Percentiles rank a stretch among this genome's conserved stretches.
These are phyloP conservation scores for Apodemia zela DNA, from an alignment of 2,888 invertebrate species.

Conservation along the genomic window DNA sequence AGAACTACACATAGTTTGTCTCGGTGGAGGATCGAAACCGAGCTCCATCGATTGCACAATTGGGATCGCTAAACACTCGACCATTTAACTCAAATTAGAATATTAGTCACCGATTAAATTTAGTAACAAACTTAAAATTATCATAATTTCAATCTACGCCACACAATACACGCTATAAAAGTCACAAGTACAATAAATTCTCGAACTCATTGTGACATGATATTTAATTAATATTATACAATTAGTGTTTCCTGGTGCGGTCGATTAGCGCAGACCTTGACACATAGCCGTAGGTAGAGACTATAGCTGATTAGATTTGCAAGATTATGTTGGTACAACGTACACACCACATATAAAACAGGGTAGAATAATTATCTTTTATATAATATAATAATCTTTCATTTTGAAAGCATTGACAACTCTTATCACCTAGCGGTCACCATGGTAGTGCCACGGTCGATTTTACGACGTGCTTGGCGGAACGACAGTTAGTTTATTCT, in stretches of 20 bases:
- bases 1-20: no score
- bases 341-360: no score
- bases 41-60: no score
- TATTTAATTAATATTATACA: constrained; percentile 7
- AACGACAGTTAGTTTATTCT: no score
- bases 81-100: background rate
- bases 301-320: background rate
- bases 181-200: constrained; percentile 6
- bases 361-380: no score
- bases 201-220: background rate
- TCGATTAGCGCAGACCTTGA: background rate
- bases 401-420: no score
- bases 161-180: background rate
- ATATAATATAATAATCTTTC: no score
- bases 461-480: no score
- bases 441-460: no score
- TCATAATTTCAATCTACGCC: background rate
- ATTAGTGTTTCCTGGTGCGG: background rate
- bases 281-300: background rate
- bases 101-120: background rate
- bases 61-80: no score
- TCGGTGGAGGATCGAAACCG: no score
- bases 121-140: background rate
- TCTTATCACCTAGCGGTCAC: no score
- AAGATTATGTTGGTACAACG: background rate